Base-by-base conservation (phyloP, 2,113 vertebrate genomes). In the Elaphurus davidianus region DNA sequence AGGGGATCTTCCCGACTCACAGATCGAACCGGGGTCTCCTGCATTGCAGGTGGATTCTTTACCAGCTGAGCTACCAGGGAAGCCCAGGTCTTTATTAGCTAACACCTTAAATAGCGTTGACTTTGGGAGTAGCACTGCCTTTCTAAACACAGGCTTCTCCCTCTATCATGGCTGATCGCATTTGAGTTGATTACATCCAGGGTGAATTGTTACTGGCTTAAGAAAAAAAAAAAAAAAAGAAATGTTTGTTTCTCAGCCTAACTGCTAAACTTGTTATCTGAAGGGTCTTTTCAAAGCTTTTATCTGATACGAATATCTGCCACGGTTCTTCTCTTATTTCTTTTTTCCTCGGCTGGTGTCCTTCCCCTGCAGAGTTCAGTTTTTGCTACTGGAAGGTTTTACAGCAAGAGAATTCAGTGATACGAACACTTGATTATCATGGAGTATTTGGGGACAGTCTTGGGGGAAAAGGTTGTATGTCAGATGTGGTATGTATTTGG, bases 201-300 rank as follows among this genome's bases (percentile, higher is more conserved):
- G 16, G 21, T 82, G 57, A 84, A n/a, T 88, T 92, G 50, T 95
- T 36, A 50, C 9, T 76, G 62, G 27, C 84, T 87, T 59, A 45
- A 78, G 78, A 52, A 36, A 23, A 74, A 91, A 91, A 82, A 40
- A 40, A 45, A 90, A 79, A 28, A 45, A 84, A 8, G 50, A 55
- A 90, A 67, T 27, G 15, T 97, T 96, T 60, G 11, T 95, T 96
- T 97, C 54, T 95, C 50, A 23, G 40, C 25, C 36, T 96, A 30
- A 93, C 36, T 62, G 57, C 55, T 91, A 4, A 94, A 57, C 50
- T 88, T 87, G 71, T 93, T 96, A 59, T 87, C 76, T 36, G 59
- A 90, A 76, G 83, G 47, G 76, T 94, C 28, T 91, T 93, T 94
- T 85, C 57, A 84, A 59, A 87, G 52, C 16, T 36, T 97, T 90